These are phyloP conservation scores for Lordiphosa andalusiaca DNA, from an alignment of 2,888 invertebrate species.

Conservation along the genomic window DNA sequence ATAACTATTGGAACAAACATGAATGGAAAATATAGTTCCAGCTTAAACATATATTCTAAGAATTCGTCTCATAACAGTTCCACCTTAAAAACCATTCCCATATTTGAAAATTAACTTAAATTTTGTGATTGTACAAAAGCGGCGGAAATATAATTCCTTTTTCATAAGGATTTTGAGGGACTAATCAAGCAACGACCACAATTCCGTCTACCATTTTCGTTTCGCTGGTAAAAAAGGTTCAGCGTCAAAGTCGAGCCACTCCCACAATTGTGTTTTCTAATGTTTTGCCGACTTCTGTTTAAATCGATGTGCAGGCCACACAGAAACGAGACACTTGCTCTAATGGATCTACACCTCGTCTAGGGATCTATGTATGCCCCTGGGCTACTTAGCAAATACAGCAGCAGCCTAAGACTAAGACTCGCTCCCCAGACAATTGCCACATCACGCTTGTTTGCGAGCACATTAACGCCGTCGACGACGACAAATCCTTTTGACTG, in stretches of 20 bases:
- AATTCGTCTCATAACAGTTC: no score
- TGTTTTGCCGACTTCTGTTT: conserved; percentile 20
- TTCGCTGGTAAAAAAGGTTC: no score
- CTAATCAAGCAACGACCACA: background rate
- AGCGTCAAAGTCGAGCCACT: conserved; percentile 23
- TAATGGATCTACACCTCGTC: conserved; percentile 69
- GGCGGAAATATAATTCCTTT: no score
- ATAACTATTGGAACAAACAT: no score
- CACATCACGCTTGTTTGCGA: conserved; percentile 73
- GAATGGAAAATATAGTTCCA: no score
- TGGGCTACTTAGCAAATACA: conserved; percentile 50
- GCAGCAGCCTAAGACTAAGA: conserved; percentile 17
- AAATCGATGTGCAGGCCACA: conserved; percentile 15
- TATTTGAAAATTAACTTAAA: no score
- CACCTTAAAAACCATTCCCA: no score
- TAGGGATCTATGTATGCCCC: conserved; percentile 9
- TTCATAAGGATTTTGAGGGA: background rate
- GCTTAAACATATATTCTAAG: no score
- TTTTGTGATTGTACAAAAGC: no score
- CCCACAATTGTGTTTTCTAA: conserved; percentile 15
- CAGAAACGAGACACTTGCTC: conserved; percentile 13
- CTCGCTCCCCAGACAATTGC: conserved; percentile 39
- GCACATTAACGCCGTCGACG: conserved; percentile 64
- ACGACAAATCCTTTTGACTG: conserved; percentile 67
- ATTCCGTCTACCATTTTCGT: no score